A percentile compares a stretch with the other conserved stretches of the same genome.
Evolutionary conservation across 2,113 vertebrate genomes (phyloP).

Genomic region (Vombatus ursinus): DNA sequence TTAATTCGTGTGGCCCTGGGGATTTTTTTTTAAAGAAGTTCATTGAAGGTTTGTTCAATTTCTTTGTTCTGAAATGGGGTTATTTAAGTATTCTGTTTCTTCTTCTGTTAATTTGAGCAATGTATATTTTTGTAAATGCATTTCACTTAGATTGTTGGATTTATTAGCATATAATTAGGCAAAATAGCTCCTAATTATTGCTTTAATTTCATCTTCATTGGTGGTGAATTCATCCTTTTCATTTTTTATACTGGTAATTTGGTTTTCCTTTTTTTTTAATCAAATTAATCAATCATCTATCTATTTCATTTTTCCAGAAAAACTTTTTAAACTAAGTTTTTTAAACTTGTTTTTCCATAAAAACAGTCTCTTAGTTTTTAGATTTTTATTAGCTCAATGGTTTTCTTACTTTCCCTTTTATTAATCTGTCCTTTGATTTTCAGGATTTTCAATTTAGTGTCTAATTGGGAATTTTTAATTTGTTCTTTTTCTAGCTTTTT

Average conservation of each 20-base stretch:
- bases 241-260: neutral
- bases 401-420: neutral
- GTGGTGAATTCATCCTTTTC: neutral
- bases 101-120: neutral
- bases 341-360: neutral
- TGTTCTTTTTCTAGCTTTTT: too few relatives aligned
- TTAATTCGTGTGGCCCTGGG: neutral
- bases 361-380: neutral
- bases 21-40: neutral
- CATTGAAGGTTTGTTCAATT: neutral
- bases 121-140: neutral
- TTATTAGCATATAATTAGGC: neutral
- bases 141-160: neutral
- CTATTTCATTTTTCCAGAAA: too few relatives aligned
- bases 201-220: neutral
- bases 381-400: neutral
- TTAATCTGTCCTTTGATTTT: too few relatives aligned
- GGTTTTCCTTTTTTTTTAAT: neutral
- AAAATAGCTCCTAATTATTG: neutral
- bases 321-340: too few relatives aligned
- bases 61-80: neutral
- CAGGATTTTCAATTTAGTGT: too few relatives aligned
- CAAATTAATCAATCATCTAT: neutral
- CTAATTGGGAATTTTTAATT: too few relatives aligned
- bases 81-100: neutral